Evolutionary conservation across 1,140 invertebrate genomes (phyloP).

Genomic region (Drosophila parabipectinata): DNA sequence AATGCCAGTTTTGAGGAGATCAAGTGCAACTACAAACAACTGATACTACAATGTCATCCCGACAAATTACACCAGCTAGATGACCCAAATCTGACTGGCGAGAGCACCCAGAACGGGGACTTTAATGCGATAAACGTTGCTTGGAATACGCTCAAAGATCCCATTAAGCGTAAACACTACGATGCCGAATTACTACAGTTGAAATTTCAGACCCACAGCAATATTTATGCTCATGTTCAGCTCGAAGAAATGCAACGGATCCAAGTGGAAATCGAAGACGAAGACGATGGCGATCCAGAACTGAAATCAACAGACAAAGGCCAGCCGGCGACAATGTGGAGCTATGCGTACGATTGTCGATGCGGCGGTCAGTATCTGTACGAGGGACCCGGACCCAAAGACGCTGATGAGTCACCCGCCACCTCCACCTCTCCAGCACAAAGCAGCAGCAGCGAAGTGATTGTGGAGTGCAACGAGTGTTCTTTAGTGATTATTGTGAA

Average conservation of each 20-base stretch:
- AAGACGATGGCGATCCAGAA: not conserved
- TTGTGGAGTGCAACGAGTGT: constrained; percentile 83
- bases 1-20: constrained; percentile 74
- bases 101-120: constrained; percentile 31
- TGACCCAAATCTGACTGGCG: constrained; percentile 58
- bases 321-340: constrained; percentile 34
- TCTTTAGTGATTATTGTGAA: constrained; percentile 80
- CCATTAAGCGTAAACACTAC: constrained; percentile 73
- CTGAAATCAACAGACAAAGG: constrained; percentile 51
- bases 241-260: constrained; percentile 65
- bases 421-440: constrained; percentile 5
- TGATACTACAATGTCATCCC: constrained; percentile 83
- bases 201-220: constrained; percentile 75
- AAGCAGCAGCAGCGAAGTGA: constrained; percentile 67
- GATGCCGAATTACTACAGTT: constrained; percentile 80
- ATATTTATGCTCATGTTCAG: constrained; percentile 69
- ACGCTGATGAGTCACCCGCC: constrained; percentile 52
- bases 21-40: constrained; percentile 78
- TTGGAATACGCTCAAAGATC: constrained; percentile 82
- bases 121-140: constrained; percentile 79
- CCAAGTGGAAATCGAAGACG: constrained; percentile 33
- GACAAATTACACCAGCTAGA: constrained; percentile 75
- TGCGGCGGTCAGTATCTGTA: constrained; percentile 81
- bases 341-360: constrained; percentile 76
- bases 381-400: constrained; percentile 49